Evolutionary conservation across 2,797 vertebrate genomes (phyloP), one percentile per base, ranked within the genome.

Genomic region (Chiloscyllium punctatum): DNA sequence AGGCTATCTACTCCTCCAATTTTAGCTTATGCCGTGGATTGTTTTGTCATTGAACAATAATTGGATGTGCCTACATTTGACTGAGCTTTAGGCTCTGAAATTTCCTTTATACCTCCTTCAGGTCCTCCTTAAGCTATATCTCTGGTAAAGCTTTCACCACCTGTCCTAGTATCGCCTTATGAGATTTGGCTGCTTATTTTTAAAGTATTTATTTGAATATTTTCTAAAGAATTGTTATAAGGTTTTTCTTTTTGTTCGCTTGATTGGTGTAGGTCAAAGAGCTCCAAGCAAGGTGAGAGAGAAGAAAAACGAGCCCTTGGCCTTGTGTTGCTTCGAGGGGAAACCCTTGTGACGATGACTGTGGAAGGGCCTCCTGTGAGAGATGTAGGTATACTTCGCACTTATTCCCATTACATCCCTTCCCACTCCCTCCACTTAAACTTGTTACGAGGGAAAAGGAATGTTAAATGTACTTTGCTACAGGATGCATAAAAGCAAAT

Each of bases 291-390:
- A 25, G 51, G 68, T 27, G 92, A 94, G 30, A 27, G 69, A 15
- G 92, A 94, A 94, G 92, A 94, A 72, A 94, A 33, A 25, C 27
- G 69, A 25, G 37, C 25, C 11, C 92, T 94, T 94, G 91, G 91
- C 13, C 91, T 94, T 13, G 92, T 94, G 23, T 8, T 94, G 37
- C 92, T 94, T 94, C 92, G 92, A 94, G 92, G 92, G 15, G 92
- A 94, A 51, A 51, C 37, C 15, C 92, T 94, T 94, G 92, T 94
- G 23, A 71, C 92, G 11, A 94, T 94, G 92, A 94, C 92, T 27
- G 92, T 94, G 42, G 92, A 94, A 51, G 92, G 92, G 27, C 92
- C 92, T 94, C 92, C 69, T 8, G 69, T 94, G 27, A 74, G 69
- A 74, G 94, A 94, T 0, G 94, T 74, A 53, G 33, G 42, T 8